Evolutionary conservation across 2,113 vertebrate species (phyloP).

Genomic region (Pyrgilauda ruficollis): DNA sequence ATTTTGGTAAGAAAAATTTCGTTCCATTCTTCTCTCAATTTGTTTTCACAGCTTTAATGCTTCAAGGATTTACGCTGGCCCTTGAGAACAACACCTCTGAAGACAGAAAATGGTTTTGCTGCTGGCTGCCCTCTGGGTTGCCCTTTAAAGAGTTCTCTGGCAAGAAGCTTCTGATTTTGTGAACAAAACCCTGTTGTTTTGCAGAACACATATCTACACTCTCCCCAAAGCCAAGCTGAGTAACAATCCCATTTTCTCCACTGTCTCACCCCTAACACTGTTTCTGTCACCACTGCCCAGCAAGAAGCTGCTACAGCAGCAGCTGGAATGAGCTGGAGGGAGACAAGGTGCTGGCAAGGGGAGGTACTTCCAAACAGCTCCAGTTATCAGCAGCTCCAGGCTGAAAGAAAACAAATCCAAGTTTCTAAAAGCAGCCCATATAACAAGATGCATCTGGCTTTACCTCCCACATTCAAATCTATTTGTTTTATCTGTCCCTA

Average conservation of each 20-base stretch:
- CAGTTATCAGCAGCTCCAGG: neutral
- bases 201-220: neutral
- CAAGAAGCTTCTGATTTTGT: conserved; percentile 16
- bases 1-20: neutral
- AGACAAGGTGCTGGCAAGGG: neutral
- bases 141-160: conserved; percentile 22
- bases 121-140: neutral
- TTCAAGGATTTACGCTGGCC: conserved; percentile 1
- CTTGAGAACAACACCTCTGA: conserved; percentile 39
- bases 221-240: neutral
- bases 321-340: neutral
- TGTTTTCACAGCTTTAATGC: conserved; percentile 34
- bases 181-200: conserved; percentile 20
- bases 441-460: neutral
- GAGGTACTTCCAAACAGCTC: neutral
- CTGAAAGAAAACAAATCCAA: neutral
- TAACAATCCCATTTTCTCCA: neutral
- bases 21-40: neutral
- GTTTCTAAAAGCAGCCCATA: neutral
- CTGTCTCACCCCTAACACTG: neutral
- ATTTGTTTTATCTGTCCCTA: neutral
- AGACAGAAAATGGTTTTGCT: conserved; percentile 3
- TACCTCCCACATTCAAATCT: neutral
- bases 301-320: neutral
- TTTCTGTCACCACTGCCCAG: neutral